phyloP scores from a whole-genome alignment of 1,140 invertebrate genomes.

The Matsumurasca onukii region DNA sequence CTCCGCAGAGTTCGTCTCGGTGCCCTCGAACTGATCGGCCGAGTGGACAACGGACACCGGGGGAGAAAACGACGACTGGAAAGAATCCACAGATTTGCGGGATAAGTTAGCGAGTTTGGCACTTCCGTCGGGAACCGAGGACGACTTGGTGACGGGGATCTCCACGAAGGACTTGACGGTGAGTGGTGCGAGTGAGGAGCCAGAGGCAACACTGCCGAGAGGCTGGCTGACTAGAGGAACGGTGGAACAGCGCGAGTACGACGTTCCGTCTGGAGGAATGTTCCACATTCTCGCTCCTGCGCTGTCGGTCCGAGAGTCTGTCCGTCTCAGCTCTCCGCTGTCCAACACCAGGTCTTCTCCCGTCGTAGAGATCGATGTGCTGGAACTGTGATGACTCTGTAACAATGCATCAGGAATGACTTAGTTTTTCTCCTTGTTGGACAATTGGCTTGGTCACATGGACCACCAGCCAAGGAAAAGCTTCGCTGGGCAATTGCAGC shows the following conservation, averaged over 20 bases:
- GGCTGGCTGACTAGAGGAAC: conserved; percentile 28
- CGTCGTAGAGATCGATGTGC: not conserved
- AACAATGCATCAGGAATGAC: no score
- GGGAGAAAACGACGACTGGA: conserved; percentile 22
- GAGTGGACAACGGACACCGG: not conserved
- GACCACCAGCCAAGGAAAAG: no score
- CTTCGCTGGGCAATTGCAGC: not conserved
- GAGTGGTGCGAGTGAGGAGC: conserved; percentile 4
- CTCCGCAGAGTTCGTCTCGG: conserved; percentile 40
- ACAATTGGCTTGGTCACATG: no score
- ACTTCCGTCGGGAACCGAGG: conserved; percentile 34
- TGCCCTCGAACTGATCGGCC: conserved; percentile 28
- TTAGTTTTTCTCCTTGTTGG: no score
- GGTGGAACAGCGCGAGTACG: conserved; percentile 27
- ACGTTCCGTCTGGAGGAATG: conserved; percentile 16
- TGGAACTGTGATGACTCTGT: not conserved
- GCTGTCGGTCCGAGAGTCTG: no score
- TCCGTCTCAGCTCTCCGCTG: not conserved
- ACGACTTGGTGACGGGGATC: conserved; percentile 36
- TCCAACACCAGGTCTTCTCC: not conserved
- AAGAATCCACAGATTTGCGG: conserved; percentile 30
- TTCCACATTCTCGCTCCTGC: no score
- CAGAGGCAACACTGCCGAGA: not conserved
- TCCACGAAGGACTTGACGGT: conserved; percentile 36
- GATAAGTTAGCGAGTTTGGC: conserved; percentile 6